Percentiles rank a stretch among this genome's conserved stretches.
These are phyloP conservation scores for Platichthys stellatus DNA, from an alignment of 2,113 vertebrate genomes.

Conservation along the genomic window DNA sequence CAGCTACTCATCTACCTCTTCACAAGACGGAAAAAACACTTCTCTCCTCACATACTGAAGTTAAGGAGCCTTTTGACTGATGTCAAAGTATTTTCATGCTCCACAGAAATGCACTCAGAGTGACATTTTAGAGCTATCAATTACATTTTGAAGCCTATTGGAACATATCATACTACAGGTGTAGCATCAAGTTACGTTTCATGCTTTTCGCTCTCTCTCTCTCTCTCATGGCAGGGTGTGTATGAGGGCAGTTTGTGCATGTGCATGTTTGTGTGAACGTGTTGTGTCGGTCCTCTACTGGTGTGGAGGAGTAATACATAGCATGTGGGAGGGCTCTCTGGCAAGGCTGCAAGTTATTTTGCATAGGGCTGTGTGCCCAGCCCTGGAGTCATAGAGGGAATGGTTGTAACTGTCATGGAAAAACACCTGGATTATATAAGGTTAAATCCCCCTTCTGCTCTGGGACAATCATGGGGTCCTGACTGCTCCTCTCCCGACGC, in stretches of 20 bases:
- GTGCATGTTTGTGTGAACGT: slow-evolving; percentile 7
- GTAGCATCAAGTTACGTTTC: background rate
- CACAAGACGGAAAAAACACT: background rate
- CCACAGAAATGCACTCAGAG: background rate
- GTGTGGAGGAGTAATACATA: slow-evolving; percentile 43
- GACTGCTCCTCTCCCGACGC: background rate
- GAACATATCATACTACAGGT: background rate
- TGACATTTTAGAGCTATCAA: background rate
- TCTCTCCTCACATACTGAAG: background rate
- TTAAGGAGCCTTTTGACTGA: background rate
- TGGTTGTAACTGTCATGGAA: slow-evolving; percentile 83
- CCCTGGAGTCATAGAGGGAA: slow-evolving; percentile 72
- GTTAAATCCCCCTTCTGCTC: slow-evolving; percentile 40
- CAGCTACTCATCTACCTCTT: background rate
- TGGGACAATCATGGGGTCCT: background rate
- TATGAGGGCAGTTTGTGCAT: background rate
- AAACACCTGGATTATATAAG: slow-evolving; percentile 86
- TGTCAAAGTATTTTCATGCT: background rate
- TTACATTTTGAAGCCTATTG: background rate
- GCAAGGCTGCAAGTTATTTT: slow-evolving; percentile 75
- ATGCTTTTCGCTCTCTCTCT: background rate
- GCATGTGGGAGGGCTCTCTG: slow-evolving; percentile 69
- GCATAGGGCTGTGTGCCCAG: slow-evolving; percentile 82
- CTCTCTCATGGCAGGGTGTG: background rate
- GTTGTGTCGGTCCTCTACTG: background rate